Evolutionary conservation across 2,888 invertebrate species (phyloP), one percentile per base, ranked within the genome.

Genomic region (Drosophila bunnanda): DNA sequence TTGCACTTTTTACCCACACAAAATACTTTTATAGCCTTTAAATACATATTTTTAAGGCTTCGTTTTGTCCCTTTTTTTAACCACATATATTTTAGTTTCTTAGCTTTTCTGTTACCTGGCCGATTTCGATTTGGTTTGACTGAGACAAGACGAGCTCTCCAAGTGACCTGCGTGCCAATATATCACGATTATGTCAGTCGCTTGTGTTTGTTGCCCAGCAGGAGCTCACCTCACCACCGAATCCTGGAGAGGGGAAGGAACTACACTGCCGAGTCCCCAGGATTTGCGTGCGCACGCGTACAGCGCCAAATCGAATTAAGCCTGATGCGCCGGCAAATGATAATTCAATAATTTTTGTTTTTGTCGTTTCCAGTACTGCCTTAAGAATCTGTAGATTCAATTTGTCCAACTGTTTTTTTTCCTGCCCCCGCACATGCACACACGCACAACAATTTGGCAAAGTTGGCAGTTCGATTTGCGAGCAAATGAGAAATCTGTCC

Each of bases 271-370:
- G 48, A 34, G 68, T 58, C 60, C 46, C 28, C 20, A 36, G 50
- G 67, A 77, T 61, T 78, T 90, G 90, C 90, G 90, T 90, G 90
- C 91, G 91, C 91, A 90, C 91, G 90, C 90, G 91, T 89, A 84
- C 73, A 88, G 89, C 91, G 86, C 91, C 90, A 91, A 83, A 91
- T 89, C 91, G 86, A 91, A 91, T 91, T 91, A 91, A 89, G 85
- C 77, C 82, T 83, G 79, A 82, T 88, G 82, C 88, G 78, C 78
- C 78, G 70, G 79, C 80, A 88, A 83, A 91, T 91, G 91, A 91
- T 90, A 90, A 90, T 91, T 89, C 81, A 91, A 91, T 43, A 20
- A 20, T 41, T 41, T 90, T 90, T 87, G 83, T 78, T 70, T 58
- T 70, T 75, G 50, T 71, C 67, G 25, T 41, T 38, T 2, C 15